Evolutionary conservation across 1,140 invertebrate species (phyloP).

Genomic region (Coelopa frigida): DNA sequence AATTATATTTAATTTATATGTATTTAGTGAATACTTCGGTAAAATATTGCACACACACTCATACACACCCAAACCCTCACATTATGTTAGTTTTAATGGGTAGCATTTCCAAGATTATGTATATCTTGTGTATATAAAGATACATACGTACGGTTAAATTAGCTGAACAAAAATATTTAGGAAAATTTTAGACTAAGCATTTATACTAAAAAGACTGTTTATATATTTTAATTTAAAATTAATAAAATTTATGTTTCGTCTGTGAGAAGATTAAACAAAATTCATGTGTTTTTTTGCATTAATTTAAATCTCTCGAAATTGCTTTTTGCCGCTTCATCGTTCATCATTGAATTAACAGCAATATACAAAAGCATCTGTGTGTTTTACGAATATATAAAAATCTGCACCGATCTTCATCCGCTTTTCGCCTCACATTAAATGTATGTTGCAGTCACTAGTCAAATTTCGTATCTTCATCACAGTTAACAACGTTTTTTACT

Average conservation of each 20-base stretch:
- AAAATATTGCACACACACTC: neutral
- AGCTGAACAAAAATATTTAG: too few relatives aligned
- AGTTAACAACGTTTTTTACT: too few relatives aligned
- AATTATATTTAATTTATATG: constrained; percentile 1
- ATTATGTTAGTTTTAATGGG: constrained; percentile 5
- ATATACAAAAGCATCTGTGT: too few relatives aligned
- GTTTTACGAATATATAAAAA: too few relatives aligned
- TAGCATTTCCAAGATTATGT: neutral
- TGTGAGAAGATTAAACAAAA: constrained; percentile 38
- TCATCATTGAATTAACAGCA: too few relatives aligned
- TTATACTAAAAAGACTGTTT: constrained; percentile 10
- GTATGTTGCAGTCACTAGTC: too few relatives aligned
- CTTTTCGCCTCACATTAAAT: too few relatives aligned
- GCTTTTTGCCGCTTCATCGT: too few relatives aligned
- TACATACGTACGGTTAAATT: too few relatives aligned
- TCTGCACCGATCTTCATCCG: too few relatives aligned
- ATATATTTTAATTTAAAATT: constrained; percentile 13
- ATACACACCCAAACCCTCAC: neutral
- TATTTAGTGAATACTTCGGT: constrained; percentile 1
- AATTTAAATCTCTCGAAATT: constrained; percentile 4
- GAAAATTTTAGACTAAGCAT: constrained; percentile 4
- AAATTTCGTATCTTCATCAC: too few relatives aligned
- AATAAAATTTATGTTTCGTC: constrained; percentile 33
- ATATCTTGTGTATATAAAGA: too few relatives aligned
- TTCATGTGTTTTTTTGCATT: constrained; percentile 39